Conservation (phyloP, 1,140 invertebrate genomes). For the Neodiprion lecontei region DNA sequence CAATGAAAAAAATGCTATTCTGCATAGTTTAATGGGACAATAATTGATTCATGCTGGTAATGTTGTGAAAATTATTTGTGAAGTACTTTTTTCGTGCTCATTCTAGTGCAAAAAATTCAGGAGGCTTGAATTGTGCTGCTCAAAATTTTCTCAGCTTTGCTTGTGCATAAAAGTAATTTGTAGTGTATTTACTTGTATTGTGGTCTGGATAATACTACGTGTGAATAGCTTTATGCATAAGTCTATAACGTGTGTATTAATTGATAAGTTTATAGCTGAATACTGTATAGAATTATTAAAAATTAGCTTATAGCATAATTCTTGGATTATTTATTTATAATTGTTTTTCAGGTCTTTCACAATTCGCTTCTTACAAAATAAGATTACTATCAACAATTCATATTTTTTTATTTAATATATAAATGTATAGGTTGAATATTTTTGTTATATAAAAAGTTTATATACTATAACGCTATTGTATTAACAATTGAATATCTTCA, state of each 20-base stretch:
- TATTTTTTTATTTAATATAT: not conserved
- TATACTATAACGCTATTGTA: not conserved
- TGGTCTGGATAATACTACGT: too few relatives aligned
- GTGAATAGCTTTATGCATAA: too few relatives aligned
- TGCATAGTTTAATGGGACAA: slow-evolving; percentile 65
- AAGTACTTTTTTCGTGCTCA: not conserved
- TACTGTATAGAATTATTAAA: too few relatives aligned
- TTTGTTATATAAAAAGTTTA: slow-evolving; percentile 5
- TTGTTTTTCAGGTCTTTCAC: not conserved
- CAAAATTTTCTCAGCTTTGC: not conserved
- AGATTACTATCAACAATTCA: not conserved
- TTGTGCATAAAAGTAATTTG: too few relatives aligned
- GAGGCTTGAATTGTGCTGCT: not conserved
- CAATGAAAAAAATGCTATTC: slow-evolving; percentile 72
- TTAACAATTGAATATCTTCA: not conserved
- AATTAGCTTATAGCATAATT: too few relatives aligned
- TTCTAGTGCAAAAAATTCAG: not conserved
- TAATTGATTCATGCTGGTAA: slow-evolving; percentile 29
- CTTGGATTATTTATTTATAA: not conserved
- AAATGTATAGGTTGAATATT: slow-evolving; percentile 2
- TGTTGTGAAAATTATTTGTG: slow-evolving; percentile 9
- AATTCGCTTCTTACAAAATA: not conserved
- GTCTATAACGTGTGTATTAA: too few relatives aligned
- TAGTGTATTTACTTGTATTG: too few relatives aligned
- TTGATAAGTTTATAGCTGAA: too few relatives aligned